A percentile compares a stretch with the other conserved stretches of the same genome.
phyloP scores from a whole-genome alignment of 2,113 vertebrate species.

The Perca schrenkii region DNA sequence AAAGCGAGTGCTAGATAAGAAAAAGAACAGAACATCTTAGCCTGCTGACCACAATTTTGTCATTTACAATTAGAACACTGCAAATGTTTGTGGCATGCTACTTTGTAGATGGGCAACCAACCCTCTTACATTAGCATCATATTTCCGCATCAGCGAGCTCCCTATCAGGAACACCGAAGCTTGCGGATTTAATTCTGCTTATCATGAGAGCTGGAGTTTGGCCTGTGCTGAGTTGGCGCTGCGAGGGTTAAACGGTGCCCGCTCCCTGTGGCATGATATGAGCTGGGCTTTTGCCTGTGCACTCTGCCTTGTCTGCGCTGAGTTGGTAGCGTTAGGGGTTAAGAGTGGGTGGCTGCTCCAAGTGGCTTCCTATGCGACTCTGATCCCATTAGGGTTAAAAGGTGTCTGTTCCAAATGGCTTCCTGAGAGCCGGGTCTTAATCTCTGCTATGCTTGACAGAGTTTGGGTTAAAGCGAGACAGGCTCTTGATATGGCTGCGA shows the following conservation, averaged over 20 bases:
- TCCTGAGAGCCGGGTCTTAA: slow-evolving; percentile 64
- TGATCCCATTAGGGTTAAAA: slow-evolving; percentile 72
- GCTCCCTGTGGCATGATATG: slow-evolving; percentile 78
- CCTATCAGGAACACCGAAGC: slow-evolving; percentile 61
- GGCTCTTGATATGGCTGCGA: slow-evolving; percentile 33
- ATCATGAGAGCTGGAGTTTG: slow-evolving; percentile 68
- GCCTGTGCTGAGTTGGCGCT: slow-evolving; percentile 65
- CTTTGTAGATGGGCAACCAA: slow-evolving; percentile 43
- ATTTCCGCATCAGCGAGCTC: slow-evolving; percentile 49
- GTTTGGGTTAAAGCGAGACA: slow-evolving; percentile 40
- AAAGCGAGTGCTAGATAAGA: not conserved
- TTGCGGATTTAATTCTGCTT: slow-evolving; percentile 71
- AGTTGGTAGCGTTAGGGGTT: slow-evolving; percentile 64
- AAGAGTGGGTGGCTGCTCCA: slow-evolving; percentile 64
- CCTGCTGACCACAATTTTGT: slow-evolving; percentile 4
- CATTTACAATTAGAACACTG: slow-evolving; percentile 6
- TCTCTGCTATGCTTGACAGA: slow-evolving; percentile 58
- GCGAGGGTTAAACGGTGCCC: slow-evolving; percentile 75
- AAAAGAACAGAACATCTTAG: not conserved
- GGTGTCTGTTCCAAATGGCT: slow-evolving; percentile 73
- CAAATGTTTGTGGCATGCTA: slow-evolving; percentile 33
- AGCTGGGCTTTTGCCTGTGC: slow-evolving; percentile 77
- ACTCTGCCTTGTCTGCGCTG: slow-evolving; percentile 69
- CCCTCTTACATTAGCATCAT: slow-evolving; percentile 37
- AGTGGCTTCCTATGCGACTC: slow-evolving; percentile 61